Conservation (phyloP, 2,888 invertebrate genomes). For the Hipparchia sbordonii region DNA sequence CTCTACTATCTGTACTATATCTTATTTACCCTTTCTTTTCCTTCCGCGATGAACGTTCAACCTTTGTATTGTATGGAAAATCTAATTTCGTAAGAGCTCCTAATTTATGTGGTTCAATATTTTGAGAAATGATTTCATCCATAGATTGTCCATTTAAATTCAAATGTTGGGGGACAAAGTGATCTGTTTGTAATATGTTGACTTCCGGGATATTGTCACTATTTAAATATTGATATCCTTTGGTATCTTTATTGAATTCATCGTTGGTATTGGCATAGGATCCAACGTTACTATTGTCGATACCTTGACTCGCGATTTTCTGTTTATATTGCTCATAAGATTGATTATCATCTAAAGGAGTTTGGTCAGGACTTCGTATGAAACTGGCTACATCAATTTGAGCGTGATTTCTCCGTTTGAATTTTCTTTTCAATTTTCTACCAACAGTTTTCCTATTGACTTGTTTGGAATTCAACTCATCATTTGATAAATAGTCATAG, state of each 20-base stretch:
- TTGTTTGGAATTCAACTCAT: conserved; percentile 27
- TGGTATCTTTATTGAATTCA: conserved; percentile 4
- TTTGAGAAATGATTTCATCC: background rate
- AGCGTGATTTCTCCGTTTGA: conserved; percentile 37
- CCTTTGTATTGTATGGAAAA: conserved; percentile 1
- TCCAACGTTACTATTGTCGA: conserved; percentile 9
- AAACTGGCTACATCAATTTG: conserved; percentile 63
- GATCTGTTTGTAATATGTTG: conserved; percentile 36
- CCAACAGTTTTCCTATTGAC: conserved; percentile 14
- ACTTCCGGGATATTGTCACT: conserved; percentile 37
- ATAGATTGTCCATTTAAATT: conserved; percentile 21
- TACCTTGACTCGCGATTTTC: conserved; percentile 21
- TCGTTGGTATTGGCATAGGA: conserved; percentile 13
- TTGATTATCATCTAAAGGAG: conserved; percentile 40
- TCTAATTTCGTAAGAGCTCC: conserved; percentile 5
- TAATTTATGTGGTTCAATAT: background rate
- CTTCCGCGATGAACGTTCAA: conserved; percentile 23
- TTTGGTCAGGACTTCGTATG: conserved; percentile 52
- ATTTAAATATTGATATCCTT: conserved; percentile 28
- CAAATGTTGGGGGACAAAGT: conserved; percentile 39
- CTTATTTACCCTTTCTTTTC: conserved; percentile 29
- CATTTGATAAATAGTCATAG: conserved; percentile 40
- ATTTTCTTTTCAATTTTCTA: conserved; percentile 19
- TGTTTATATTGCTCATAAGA: conserved; percentile 37
- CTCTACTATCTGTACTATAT: too few species aligned